Percentiles rank a stretch among this genome's conserved stretches.
Conservation (phyloP, 2,113 vertebrate genomes). For the Meles meles region DNA sequence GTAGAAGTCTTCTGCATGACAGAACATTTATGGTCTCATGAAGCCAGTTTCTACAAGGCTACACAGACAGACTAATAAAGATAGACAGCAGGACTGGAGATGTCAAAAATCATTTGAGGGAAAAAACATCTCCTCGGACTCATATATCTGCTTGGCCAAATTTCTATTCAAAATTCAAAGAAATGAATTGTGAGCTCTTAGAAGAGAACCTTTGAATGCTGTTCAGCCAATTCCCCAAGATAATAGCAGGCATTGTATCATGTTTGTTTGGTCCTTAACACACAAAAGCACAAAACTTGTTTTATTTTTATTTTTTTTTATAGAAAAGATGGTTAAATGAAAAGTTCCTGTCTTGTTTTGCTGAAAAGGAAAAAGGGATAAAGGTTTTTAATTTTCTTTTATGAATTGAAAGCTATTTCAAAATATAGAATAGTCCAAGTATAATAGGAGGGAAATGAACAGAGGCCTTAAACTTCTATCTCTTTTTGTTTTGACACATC, state of each 20-base stretch:
- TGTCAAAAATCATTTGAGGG: neutral
- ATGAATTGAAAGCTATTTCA: conserved; percentile 56
- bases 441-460: conserved; percentile 72
- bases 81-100: neutral
- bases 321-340: conserved; percentile 45
- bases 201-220: conserved; percentile 46
- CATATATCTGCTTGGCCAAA: conserved; percentile 10
- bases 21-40: neutral
- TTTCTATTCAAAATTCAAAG: conserved; percentile 45
- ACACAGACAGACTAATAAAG: neutral
- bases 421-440: conserved; percentile 39
- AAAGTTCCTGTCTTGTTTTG: conserved; percentile 56
- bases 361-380: conserved; percentile 19
- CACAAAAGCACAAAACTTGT: conserved; percentile 25
- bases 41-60: neutral
- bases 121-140: neutral
- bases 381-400: conserved; percentile 65
- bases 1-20: neutral
- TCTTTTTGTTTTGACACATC: conserved; percentile 67
- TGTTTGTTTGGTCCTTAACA: conserved; percentile 45
- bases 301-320: conserved; percentile 28
- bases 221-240: conserved; percentile 60
- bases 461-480: conserved; percentile 43
- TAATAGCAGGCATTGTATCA: conserved; percentile 46
- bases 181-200: conserved; percentile 46